phyloP scores from a whole-genome alignment of 2,888 invertebrate genomes.

The Agrochola circellaris region DNA sequence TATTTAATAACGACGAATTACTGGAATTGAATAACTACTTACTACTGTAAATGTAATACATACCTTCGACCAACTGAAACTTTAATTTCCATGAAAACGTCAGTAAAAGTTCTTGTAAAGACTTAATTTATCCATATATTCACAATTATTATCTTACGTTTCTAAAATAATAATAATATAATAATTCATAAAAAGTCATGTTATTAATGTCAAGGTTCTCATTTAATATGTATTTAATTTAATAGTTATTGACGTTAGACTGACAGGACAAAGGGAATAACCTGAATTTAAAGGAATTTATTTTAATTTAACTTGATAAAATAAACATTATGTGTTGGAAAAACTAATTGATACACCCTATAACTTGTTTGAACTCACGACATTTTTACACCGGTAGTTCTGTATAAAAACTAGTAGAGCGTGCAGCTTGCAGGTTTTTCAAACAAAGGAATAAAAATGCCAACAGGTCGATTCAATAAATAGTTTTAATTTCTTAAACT shows the following conservation, averaged over 20 bases:
- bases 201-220: constrained; percentile 2
- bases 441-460: constrained; percentile 59
- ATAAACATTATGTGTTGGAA: constrained; percentile 38
- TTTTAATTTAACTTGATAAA: constrained; percentile 26
- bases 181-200: constrained; percentile 9
- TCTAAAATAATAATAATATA: neutral
- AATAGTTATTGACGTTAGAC: constrained; percentile 22
- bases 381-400: constrained; percentile 41
- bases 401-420: constrained; percentile 36
- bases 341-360: constrained; percentile 42
- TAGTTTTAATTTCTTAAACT: constrained; percentile 81
- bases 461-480: constrained; percentile 80
- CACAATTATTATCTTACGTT: neutral
- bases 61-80: no score
- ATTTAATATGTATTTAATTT: constrained; percentile 11
- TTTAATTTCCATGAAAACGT: neutral
- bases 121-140: neutral
- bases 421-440: constrained; percentile 50
- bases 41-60: neutral
- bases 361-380: constrained; percentile 48
- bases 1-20: no score
- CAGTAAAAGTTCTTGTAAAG: neutral
- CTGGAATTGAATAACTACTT: no score
- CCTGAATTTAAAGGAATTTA: constrained; percentile 11
- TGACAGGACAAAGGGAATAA: constrained; percentile 35